Conservation (phyloP, 2,888 invertebrate species). For the Crepidodera aurea region DNA sequence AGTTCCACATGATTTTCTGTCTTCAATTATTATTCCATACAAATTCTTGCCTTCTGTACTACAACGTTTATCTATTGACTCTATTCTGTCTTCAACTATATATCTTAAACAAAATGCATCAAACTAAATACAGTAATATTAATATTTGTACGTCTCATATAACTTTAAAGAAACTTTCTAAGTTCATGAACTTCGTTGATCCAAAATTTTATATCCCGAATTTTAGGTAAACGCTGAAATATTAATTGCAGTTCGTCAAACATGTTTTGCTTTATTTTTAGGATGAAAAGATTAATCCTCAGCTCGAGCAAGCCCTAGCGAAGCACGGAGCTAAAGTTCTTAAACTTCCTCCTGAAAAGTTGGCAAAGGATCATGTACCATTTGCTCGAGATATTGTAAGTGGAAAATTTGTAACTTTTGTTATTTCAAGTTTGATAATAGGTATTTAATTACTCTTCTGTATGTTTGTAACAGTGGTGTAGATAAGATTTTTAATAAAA, state of each 20-base stretch:
- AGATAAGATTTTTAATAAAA: too few species aligned
- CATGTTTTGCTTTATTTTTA: slow-evolving; percentile 17
- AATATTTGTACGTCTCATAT: too few species aligned
- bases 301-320: slow-evolving; percentile 24
- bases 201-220: background rate
- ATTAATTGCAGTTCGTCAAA: slow-evolving; percentile 17
- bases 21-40: too few species aligned
- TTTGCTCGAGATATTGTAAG: slow-evolving; percentile 24
- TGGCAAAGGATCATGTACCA: slow-evolving; percentile 29
- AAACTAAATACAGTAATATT: too few species aligned
- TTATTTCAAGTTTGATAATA: slow-evolving; percentile 9
- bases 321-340: slow-evolving; percentile 33
- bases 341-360: slow-evolving; percentile 29
- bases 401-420: slow-evolving; percentile 11
- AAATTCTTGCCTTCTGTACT: too few species aligned
- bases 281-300: slow-evolving; percentile 18
- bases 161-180: background rate
- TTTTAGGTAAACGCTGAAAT: slow-evolving; percentile 4
- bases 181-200: background rate
- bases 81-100: too few species aligned
- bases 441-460: slow-evolving; percentile 6
- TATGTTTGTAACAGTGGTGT: background rate
- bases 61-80: too few species aligned
- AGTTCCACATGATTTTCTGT: too few species aligned
- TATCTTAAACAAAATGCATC: too few species aligned